Evolutionary conservation across 2,797 vertebrate genomes (phyloP).

Genomic region (Picus viridis): DNA sequence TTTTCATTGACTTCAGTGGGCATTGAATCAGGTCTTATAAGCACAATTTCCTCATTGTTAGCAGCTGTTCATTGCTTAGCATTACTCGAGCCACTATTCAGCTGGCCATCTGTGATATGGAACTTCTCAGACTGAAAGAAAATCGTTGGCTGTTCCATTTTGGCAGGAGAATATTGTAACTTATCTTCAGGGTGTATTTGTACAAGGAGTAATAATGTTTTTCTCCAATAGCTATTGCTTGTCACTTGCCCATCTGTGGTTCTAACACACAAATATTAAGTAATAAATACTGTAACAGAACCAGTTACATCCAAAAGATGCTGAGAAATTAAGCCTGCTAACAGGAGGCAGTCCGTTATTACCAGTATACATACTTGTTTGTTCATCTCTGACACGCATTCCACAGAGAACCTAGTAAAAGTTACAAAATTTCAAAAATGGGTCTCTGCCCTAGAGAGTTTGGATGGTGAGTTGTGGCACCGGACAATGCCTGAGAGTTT

Average conservation of each 20-base stretch:
- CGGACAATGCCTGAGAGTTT: not conserved
- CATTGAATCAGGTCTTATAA: conserved; percentile 48
- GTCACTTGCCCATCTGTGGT: conserved; percentile 43
- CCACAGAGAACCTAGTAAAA: not conserved
- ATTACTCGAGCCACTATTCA: conserved; percentile 56
- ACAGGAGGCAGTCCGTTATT: not conserved
- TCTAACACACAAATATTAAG: conserved; percentile 29
- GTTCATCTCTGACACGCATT: not conserved
- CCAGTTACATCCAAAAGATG: not conserved
- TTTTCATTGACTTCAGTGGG: conserved; percentile 51
- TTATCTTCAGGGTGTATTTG: conserved; percentile 45
- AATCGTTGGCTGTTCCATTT: conserved; percentile 45
- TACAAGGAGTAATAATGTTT: conserved; percentile 52
- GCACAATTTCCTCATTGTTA: conserved; percentile 80
- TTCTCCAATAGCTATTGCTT: conserved; percentile 42
- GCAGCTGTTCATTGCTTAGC: conserved; percentile 77
- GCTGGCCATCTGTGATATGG: conserved; percentile 54
- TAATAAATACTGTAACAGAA: conserved; percentile 41
- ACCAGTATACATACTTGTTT: not conserved
- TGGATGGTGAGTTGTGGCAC: not conserved
- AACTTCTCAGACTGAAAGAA: conserved; percentile 54
- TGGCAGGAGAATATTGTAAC: conserved; percentile 47
- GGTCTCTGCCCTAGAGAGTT: not conserved
- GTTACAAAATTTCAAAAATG: not conserved
- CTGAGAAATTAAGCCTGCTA: not conserved